Evolutionary conservation across 2,797 vertebrate species (phyloP), one percentile per base, ranked within the genome.

Genomic region (Sebastes paucispinis): DNA sequence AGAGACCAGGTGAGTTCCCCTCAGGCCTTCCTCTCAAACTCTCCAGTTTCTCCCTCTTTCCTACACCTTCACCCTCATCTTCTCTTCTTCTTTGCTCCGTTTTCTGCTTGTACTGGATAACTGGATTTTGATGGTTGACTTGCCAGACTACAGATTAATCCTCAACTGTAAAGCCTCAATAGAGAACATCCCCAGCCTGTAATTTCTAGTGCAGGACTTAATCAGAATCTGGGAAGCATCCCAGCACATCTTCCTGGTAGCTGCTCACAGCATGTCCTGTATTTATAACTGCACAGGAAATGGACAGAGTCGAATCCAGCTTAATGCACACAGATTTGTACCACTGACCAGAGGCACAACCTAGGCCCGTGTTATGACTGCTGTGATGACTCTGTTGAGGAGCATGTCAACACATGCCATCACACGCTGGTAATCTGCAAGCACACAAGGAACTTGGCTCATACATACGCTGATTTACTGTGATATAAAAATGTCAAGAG

Each of bases 1-100:
- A 96, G 80, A 95, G 96, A 89, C 96, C 96, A 18, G 97, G 97
- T 98, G 89, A 97, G 97, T 96, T 54, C n/a, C 25, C 6, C 6
- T 6, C 5, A 65, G 60, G 43, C 58, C 73, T 68, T 83, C 34
- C 22, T 65, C 8, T 69, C 78, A 22, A 69, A 69, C 69, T 47
- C 29, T 67, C 12, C 20, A 31, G 2, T 80, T 73, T 43, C n/a
- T 22, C 11, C 5, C 14, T 36, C 32, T 24, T 25, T 50, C 65
- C 57, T 57, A 11, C 34, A 54, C 25, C 25, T 34, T 54, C 18
- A 34, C 47, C 18, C 25, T 52, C 76, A 62, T 31, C 69, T 66
- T 52, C 22, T 54, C 27, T 27, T 66, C 77, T 66, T 66, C 62
- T 79, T 70, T 73, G 68, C 76, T 84, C 58, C 3, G 4, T 79